Evolutionary conservation across 2,113 vertebrate species (phyloP).

Genomic region (Tachysurus fulvidraco): DNA sequence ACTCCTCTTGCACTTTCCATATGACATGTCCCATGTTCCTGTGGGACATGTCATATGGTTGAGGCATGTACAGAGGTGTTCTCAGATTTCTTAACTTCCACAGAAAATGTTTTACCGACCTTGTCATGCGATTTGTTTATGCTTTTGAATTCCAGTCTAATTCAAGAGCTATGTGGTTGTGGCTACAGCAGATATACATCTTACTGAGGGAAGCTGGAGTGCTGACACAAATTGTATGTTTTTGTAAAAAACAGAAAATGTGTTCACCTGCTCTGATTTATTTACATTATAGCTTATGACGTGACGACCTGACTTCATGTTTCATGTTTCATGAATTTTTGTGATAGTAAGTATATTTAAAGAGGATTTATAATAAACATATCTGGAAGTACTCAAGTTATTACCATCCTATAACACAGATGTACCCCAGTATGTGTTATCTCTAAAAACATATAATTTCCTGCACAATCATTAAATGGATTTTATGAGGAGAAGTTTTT

Average conservation of each 20-base stretch:
- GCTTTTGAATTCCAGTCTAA: neutral
- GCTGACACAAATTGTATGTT: slow-evolving; percentile 4
- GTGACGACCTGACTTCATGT: neutral
- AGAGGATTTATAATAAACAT: neutral
- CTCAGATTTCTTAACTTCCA: neutral
- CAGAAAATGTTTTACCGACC: neutral
- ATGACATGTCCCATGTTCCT: neutral
- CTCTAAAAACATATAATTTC: neutral
- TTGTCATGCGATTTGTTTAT: neutral
- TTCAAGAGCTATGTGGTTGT: neutral
- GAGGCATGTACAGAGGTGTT: neutral
- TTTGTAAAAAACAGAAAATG: neutral
- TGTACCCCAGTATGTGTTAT: neutral
- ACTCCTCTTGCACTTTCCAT: slow-evolving; percentile 43
- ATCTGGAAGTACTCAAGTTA: neutral
- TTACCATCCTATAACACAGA: neutral
- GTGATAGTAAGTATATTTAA: neutral
- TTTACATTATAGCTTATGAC: neutral
- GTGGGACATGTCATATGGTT: neutral
- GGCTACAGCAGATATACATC: neutral
- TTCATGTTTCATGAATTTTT: neutral
- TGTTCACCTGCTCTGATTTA: slow-evolving; percentile 11
- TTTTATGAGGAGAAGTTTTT: too few relatives aligned
- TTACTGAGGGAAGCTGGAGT: neutral
- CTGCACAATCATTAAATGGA: too few relatives aligned